Percentiles rank a stretch among this genome's conserved stretches.
phyloP scores from a whole-genome alignment of 2,888 invertebrate genomes.

The Diloba caeruleocephala region DNA sequence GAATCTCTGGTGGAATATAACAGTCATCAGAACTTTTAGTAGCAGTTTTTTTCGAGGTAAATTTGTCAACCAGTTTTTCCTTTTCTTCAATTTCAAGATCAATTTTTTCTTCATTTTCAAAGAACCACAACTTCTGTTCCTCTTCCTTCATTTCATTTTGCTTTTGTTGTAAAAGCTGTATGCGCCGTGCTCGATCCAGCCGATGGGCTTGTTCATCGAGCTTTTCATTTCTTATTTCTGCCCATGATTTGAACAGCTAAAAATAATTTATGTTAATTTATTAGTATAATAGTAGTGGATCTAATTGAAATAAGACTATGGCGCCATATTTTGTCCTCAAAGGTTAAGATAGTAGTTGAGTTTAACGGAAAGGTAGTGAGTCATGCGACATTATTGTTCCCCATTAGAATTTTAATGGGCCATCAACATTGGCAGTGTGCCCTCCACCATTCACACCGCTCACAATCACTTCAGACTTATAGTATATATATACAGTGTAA shows the following conservation, averaged over 20 bases:
- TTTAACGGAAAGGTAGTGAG: too few species aligned
- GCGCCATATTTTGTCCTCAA: too few species aligned
- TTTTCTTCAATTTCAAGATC: slow-evolving; percentile 92
- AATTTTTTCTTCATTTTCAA: slow-evolving; percentile 93
- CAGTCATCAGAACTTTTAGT: slow-evolving; percentile 87
- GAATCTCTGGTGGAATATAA: slow-evolving; percentile 93
- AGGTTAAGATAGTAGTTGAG: too few species aligned
- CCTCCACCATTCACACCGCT: too few species aligned
- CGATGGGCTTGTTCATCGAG: slow-evolving; percentile 90
- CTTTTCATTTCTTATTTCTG: slow-evolving; percentile 85
- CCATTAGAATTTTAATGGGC: too few species aligned
- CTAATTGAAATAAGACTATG: too few species aligned
- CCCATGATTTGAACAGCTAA: slow-evolving; percentile 90
- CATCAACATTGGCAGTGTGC: too few species aligned
- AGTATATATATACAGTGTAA: too few species aligned
- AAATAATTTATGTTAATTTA: too few species aligned
- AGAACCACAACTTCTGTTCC: slow-evolving; percentile 93
- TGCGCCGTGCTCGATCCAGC: slow-evolving; percentile 88
- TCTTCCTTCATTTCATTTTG: slow-evolving; percentile 87
- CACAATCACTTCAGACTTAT: too few species aligned
- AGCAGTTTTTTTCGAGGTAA: slow-evolving; percentile 80
- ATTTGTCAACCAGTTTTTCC: slow-evolving; percentile 72
- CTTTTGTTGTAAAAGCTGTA: slow-evolving; percentile 80
- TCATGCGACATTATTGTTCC: too few species aligned
- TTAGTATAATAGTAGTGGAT: too few species aligned